Conservation (phyloP, 2,888 invertebrate species). For the Myopa testacea region DNA sequence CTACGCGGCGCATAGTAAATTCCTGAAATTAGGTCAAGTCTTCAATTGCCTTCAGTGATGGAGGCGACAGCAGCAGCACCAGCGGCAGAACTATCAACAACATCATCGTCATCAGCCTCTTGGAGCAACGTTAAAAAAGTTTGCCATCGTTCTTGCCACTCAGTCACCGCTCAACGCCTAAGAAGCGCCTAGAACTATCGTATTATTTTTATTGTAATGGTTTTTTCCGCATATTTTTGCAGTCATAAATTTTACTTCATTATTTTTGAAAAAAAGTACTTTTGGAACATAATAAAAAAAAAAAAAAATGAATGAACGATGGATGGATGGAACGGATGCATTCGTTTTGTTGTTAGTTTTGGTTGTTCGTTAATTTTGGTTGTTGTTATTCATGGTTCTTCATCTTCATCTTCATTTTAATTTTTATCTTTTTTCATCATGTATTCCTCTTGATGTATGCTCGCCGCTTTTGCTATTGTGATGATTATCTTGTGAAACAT, state of each 20-base stretch:
- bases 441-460: too few relatives aligned
- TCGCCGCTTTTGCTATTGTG: too few relatives aligned
- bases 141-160: constrained; percentile 3
- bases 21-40: constrained; percentile 8
- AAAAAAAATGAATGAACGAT: not conserved
- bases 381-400: not conserved
- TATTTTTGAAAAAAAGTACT: not conserved
- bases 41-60: constrained; percentile 1
- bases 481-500: not conserved
- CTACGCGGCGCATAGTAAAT: constrained; percentile 7
- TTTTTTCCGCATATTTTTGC: not conserved
- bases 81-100: constrained; percentile 2
- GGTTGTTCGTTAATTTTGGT: constrained; percentile 7
- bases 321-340: constrained; percentile 1
- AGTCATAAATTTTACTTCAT: not conserved
- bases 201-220: not conserved
- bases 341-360: not conserved
- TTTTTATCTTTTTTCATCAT: too few relatives aligned
- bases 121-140: not conserved
- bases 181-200: not conserved
- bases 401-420: too few relatives aligned
- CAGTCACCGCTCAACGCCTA: not conserved
- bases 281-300: not conserved
- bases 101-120: not conserved
- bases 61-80: not conserved